Evolutionary conservation across 2,113 vertebrate genomes (phyloP).

Genomic region (Sciurus niger): DNA sequence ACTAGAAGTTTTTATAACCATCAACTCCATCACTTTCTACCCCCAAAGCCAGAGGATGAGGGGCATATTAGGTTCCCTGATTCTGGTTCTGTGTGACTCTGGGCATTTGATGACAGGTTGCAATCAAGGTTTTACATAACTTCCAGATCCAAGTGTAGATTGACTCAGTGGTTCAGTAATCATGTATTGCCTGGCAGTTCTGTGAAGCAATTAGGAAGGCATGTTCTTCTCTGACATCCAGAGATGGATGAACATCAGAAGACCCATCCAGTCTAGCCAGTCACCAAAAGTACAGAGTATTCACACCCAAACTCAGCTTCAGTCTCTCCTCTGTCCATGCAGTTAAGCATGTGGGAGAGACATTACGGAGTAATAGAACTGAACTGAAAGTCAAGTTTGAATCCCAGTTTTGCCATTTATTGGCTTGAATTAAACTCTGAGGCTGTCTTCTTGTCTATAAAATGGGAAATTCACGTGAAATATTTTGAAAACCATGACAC

Average conservation of each 20-base stretch:
- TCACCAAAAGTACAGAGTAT: background rate
- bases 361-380: background rate
- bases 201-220: background rate
- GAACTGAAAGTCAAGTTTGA: background rate
- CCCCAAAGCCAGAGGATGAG: background rate
- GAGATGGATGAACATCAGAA: background rate
- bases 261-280: background rate
- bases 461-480: background rate
- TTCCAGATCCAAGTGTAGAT: background rate
- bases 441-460: background rate
- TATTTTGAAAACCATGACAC: background rate
- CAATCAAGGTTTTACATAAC: background rate
- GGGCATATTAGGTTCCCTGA: background rate
- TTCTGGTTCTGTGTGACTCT: background rate
- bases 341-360: background rate
- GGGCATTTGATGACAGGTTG: background rate
- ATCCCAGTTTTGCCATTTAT: background rate
- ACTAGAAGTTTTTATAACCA: background rate
- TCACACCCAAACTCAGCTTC: background rate
- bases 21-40: background rate
- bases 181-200: background rate
- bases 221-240: background rate
- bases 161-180: background rate
- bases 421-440: conserved; percentile 10
- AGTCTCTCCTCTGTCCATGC: background rate